phyloP scores from a whole-genome alignment of 2,797 vertebrate species.

The Myioborus melanocephalus region DNA sequence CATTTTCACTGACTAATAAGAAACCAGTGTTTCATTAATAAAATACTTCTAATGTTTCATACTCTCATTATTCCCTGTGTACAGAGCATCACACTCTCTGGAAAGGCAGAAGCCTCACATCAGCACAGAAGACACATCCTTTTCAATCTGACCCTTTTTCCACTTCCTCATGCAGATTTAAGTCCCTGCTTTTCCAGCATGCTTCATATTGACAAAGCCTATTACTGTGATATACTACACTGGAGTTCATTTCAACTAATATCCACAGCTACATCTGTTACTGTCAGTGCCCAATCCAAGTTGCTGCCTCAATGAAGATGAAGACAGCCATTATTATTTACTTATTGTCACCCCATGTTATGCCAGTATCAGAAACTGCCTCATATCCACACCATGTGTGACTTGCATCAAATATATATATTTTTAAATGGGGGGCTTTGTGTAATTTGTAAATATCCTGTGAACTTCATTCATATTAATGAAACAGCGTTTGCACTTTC shows the following conservation, averaged over 20 bases:
- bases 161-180: constrained; percentile 48
- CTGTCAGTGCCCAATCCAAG: background rate
- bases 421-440: constrained; percentile 37
- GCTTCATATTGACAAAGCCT: constrained; percentile 70
- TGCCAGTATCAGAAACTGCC: constrained; percentile 33
- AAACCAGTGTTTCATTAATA: background rate
- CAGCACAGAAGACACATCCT: background rate
- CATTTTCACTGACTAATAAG: background rate
- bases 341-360: background rate
- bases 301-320: background rate
- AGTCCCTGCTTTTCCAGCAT: constrained; percentile 42
- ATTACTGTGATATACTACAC: constrained; percentile 61
- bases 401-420: constrained; percentile 55
- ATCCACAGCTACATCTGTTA: constrained; percentile 40
- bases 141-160: constrained; percentile 23
- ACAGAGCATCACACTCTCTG: background rate
- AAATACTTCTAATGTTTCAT: background rate
- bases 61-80: background rate
- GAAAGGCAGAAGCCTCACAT: background rate
- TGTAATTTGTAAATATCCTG: constrained; percentile 54
- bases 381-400: constrained; percentile 20
- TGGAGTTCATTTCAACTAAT: constrained; percentile 44
- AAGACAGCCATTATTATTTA: constrained; percentile 43
- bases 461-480: constrained; percentile 59
- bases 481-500: constrained; percentile 9